Percentiles rank a stretch among this genome's conserved stretches.
phyloP scores from a whole-genome alignment of 2,113 vertebrate species.

The Sceloporus tristichus region DNA sequence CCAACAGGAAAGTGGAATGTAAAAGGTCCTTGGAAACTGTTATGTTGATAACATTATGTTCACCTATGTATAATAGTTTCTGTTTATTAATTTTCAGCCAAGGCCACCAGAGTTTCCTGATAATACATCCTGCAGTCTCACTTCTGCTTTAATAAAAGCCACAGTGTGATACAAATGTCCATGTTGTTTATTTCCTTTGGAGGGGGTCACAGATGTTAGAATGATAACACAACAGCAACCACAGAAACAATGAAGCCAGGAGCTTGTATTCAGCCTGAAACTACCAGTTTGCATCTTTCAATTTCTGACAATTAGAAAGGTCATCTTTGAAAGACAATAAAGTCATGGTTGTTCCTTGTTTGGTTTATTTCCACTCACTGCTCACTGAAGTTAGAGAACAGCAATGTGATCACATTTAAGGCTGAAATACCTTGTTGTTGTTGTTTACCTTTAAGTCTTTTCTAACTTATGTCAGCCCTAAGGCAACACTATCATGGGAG shows the following conservation, averaged over 20 bases:
- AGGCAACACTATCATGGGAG: too few species aligned
- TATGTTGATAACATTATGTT: too few species aligned
- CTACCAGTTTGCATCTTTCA: not conserved
- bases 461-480: too few species aligned
- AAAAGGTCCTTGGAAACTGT: too few species aligned
- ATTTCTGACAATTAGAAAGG: not conserved
- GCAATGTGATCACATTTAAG: too few species aligned
- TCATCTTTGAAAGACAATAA: constrained; percentile 21
- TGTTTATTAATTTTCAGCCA: constrained; percentile 10
- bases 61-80: not conserved
- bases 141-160: constrained; percentile 22
- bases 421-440: too few species aligned
- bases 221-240: not conserved
- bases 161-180: not conserved
- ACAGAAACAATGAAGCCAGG: not conserved
- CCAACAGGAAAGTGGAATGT: too few species aligned
- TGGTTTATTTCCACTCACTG: not conserved
- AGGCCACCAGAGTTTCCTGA: not conserved
- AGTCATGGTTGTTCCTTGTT: constrained; percentile 24
- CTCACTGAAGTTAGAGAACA: not conserved
- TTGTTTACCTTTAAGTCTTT: too few species aligned
- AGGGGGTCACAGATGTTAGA: not conserved
- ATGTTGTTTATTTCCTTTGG: not conserved
- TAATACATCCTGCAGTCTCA: not conserved
- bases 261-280: not conserved